Evolutionary conservation across 2,113 vertebrate species (phyloP).

Genomic region (Trematomus loennbergii): DNA sequence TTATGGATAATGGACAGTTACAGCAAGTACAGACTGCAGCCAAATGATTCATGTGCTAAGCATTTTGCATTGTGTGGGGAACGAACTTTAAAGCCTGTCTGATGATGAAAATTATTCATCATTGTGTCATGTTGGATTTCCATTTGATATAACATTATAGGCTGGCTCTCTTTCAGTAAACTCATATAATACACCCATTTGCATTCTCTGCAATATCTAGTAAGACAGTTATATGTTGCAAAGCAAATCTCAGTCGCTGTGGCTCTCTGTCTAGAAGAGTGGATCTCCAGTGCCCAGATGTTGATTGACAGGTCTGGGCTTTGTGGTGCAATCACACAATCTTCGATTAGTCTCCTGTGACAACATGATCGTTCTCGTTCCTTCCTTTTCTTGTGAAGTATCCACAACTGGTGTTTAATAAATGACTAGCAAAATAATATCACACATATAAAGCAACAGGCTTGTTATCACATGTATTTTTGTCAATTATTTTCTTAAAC

Average conservation of each 20-base stretch:
- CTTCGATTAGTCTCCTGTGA: slow-evolving; percentile 40
- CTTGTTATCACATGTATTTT: not conserved
- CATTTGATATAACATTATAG: not conserved
- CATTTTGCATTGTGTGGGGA: slow-evolving; percentile 7
- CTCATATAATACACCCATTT: not conserved
- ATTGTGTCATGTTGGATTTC: slow-evolving; percentile 12
- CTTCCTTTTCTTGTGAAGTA: slow-evolving; percentile 4
- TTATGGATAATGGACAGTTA: slow-evolving; percentile 25
- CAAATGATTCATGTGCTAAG: slow-evolving; percentile 10
- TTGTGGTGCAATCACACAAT: slow-evolving; percentile 55
- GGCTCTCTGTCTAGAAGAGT: slow-evolving; percentile 21
- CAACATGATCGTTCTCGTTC: slow-evolving; percentile 27
- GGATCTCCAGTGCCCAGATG: slow-evolving; percentile 32
- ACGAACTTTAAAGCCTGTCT: not conserved
- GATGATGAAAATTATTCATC: not conserved
- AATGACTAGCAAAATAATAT: not conserved
- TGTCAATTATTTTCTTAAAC: not conserved
- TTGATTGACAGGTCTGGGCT: slow-evolving; percentile 72
- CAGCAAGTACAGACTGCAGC: slow-evolving; percentile 33
- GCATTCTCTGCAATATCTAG: not conserved
- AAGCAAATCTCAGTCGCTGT: not conserved
- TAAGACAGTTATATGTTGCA: not conserved
- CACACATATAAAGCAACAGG: not conserved
- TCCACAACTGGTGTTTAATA: not conserved
- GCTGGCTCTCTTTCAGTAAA: not conserved